Evolutionary conservation across 2,888 invertebrate species (phyloP), one percentile per base, ranked within the genome.

Genomic region (Amiota mariae): DNA sequence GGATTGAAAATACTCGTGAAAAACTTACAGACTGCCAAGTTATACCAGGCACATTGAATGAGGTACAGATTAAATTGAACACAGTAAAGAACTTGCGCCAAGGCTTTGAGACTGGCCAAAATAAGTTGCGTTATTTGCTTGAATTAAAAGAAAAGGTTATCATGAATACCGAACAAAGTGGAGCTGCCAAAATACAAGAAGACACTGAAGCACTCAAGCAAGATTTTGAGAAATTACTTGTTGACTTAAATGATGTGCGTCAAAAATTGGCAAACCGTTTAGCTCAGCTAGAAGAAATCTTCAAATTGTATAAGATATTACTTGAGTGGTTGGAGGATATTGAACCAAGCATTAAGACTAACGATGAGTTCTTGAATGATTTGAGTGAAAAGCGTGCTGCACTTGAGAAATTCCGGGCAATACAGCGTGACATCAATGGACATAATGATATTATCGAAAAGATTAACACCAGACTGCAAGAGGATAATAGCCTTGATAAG

Each of bases 91-190:
- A 94, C 20, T 93, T 98, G 47, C 93, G 97, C n/a, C 96, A 97
- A 85, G 95, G 95, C 0, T 91, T 98, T 70, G 98, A 98, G 87
- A 97, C 97, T 87, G 98, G 98, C 0, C 97, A 98, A 86, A 95
- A 95, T 85, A 94, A 95, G 84, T 89, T 97, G 24, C 91, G 95
- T 10, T 97, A 97, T 87, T 93, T 97, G 70, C 90, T 97, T 49
- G 98, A 98, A 85, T 91, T 97, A 1, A 97, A 97, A 86, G 98
- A 98, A 88, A 95, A 96, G 86, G 97, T 98, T 0, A 95, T 97
- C 10, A 94, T 97, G 92, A 97, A 97, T 86, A 98, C 98, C 0
- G 97, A 97, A 89, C 94, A 95, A 79, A 92, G 93, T 71, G 98
- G 98, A 0, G 96, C 96, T 0, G 93, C 94, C 0, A 96, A 96